These are phyloP conservation scores for Lasioglossum villosulum DNA, from an alignment of 2,888 invertebrate species.

Conservation along the genomic window DNA sequence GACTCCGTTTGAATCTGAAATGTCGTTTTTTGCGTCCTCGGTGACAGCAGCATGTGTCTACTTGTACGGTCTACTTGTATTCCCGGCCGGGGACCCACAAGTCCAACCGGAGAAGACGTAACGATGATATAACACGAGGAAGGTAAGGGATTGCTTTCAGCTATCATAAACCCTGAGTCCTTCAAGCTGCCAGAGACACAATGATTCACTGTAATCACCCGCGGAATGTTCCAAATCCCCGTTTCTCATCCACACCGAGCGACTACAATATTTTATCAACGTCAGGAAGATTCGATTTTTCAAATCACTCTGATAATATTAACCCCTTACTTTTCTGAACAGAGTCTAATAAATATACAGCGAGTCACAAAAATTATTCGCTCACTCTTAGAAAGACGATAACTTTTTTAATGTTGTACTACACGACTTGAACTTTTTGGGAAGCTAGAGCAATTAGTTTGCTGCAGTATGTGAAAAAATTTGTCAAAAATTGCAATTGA, in stretches of 20 bases:
- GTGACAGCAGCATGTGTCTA: constrained; percentile 58
- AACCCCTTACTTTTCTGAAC: too few species aligned
- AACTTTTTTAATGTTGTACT: too few species aligned
- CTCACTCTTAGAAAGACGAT: too few species aligned
- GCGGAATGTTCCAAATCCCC: not conserved
- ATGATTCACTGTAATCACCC: constrained; percentile 3
- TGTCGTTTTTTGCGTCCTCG: constrained; percentile 51
- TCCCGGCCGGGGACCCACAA: constrained; percentile 16
- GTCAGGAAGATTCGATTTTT: too few species aligned
- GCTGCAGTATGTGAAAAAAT: too few species aligned
- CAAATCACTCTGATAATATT: too few species aligned
- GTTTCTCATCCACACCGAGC: not conserved
- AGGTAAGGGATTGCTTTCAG: constrained; percentile 36
- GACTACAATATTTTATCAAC: not conserved
- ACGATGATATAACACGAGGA: constrained; percentile 52
- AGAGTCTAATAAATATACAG: too few species aligned
- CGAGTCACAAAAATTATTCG: too few species aligned
- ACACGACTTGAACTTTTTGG: too few species aligned
- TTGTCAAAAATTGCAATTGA: too few species aligned
- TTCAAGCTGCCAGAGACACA: constrained; percentile 4
- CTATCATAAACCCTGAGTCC: not conserved
- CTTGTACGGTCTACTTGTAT: constrained; percentile 49
- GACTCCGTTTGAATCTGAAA: constrained; percentile 50
- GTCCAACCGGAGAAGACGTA: constrained; percentile 21
- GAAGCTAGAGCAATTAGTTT: too few species aligned